Evolutionary conservation across 2,888 invertebrate species (phyloP), one percentile per base, ranked within the genome.

Genomic region (Cantharis rustica): DNA sequence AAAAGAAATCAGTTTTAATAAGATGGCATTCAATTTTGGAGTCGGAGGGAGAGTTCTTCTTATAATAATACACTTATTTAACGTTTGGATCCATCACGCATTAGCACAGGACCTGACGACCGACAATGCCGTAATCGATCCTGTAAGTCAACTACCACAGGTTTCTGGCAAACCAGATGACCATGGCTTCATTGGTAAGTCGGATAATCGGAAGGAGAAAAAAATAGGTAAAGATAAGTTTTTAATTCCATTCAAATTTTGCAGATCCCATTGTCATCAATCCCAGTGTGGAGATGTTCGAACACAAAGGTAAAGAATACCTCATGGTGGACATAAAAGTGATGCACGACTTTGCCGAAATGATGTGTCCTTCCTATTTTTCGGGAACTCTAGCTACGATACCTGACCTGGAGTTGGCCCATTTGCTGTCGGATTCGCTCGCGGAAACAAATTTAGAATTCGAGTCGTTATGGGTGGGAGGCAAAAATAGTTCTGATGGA

Each of bases 341-440:
- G n/a, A 47, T 13, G 11, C 27, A n/a, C 61, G n/a, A 16, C 0
- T 62, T 15, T 10, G 74, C 74, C 10, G 16, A 13, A 15, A 9
- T 16, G 15, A 13, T 64, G 15, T 74, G 74, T 23, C 0, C 9
- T 15, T 10, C 10, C 0, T n/a, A 69, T 7, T 74, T 70, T 10
- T 10, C 2, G 64, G 82, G 79, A 7, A 76, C 69, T 71, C 78
- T 91, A 9, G 90, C 90, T 0, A 78, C 89, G 1, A 63, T 90
- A 20, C 90, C 90, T 68, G 87, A 88, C 0, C 87, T 85, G 69
- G 89, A 89, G 5, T 90, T 90, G 76, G 89, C 90, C 0, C 87
- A 88, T 9, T 89, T 89, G 72, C 73, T 91, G 3, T 89, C 90
- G 0, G 89, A 90, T 81, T 89, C 89, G 0, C 81, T 91, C 0